Conservation (phyloP, 2,113 vertebrate species). For the Eurystomus gularis region DNA sequence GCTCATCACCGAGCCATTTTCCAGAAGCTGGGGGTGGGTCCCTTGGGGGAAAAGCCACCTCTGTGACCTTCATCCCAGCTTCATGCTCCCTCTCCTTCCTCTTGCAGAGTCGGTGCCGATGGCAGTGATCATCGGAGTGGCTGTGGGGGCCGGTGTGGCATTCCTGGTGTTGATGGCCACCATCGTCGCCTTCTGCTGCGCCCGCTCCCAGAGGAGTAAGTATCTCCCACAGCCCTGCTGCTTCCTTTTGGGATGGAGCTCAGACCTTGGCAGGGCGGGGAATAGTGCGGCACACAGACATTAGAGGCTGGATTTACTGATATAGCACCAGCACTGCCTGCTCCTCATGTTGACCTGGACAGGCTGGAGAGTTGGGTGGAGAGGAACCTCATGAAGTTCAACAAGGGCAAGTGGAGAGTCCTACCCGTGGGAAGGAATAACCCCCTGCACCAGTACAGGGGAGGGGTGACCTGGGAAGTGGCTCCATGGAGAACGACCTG, state of each 20-base stretch:
- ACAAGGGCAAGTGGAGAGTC: not conserved
- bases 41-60: not conserved
- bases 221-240: fast-evolving
- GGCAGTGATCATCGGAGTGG: slow-evolving; percentile 97
- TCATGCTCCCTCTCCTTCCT: slow-evolving; percentile 32
- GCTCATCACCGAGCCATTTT: not conserved
- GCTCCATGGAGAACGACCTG: not conserved
- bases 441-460: not conserved
- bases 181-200: slow-evolving; percentile 96
- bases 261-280: fast-evolving
- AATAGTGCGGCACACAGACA: not conserved
- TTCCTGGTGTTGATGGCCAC: slow-evolving; percentile 96
- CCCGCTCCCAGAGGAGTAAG: slow-evolving; percentile 88
- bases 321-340: fast-evolving
- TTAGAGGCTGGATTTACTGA: not conserved
- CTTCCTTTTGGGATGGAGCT: not conserved
- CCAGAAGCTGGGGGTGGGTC: not conserved
- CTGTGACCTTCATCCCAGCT: not conserved
- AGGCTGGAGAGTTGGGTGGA: not conserved
- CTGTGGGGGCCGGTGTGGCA: slow-evolving; percentile 94
- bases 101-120: slow-evolving; percentile 91
- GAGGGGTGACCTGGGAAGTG: not conserved
- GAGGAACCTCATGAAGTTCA: not conserved
- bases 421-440: not conserved
- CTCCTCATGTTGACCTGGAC: not conserved